Evolutionary conservation across 1,140 invertebrate genomes (phyloP).

Genomic region (Drosophila triauraria): DNA sequence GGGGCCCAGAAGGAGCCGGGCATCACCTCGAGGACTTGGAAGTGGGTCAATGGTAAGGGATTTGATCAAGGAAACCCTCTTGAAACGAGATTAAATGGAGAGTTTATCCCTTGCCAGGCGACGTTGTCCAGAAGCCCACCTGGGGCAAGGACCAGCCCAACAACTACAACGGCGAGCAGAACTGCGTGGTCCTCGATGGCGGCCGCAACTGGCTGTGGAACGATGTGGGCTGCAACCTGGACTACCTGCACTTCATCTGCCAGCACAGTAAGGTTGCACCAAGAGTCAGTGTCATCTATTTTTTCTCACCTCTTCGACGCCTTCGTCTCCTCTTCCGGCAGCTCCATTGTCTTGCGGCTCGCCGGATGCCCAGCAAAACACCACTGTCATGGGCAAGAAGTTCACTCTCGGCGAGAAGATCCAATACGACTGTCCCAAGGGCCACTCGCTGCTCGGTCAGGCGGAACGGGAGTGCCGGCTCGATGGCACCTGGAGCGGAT

Average conservation of each 20-base stretch:
- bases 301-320: background rate
- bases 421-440: slow-evolving; percentile 92
- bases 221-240: slow-evolving; percentile 96
- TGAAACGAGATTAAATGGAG: too few species aligned
- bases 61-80: background rate
- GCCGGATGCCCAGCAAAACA: slow-evolving; percentile 93
- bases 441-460: slow-evolving; percentile 92
- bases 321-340: slow-evolving; percentile 82
- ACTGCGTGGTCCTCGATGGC: slow-evolving; percentile 96
- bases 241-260: slow-evolving; percentile 97
- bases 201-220: slow-evolving; percentile 96
- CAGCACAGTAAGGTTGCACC: slow-evolving; percentile 91
- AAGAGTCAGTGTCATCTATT: background rate
- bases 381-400: slow-evolving; percentile 91
- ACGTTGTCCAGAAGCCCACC: slow-evolving; percentile 90
- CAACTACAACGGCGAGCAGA: slow-evolving; percentile 97
- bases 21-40: slow-evolving; percentile 93
- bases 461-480: slow-evolving; percentile 89
- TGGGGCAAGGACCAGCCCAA: slow-evolving; percentile 98
- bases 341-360: slow-evolving; percentile 93
- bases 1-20: slow-evolving; percentile 95
- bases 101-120: slow-evolving; percentile 86
- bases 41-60: slow-evolving; percentile 94
- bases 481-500: slow-evolving; percentile 93
- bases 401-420: slow-evolving; percentile 90